Percentiles rank a stretch among this genome's conserved stretches.
Conservation (phyloP, 2,797 vertebrate genomes). For the Acanthis flammea region DNA sequence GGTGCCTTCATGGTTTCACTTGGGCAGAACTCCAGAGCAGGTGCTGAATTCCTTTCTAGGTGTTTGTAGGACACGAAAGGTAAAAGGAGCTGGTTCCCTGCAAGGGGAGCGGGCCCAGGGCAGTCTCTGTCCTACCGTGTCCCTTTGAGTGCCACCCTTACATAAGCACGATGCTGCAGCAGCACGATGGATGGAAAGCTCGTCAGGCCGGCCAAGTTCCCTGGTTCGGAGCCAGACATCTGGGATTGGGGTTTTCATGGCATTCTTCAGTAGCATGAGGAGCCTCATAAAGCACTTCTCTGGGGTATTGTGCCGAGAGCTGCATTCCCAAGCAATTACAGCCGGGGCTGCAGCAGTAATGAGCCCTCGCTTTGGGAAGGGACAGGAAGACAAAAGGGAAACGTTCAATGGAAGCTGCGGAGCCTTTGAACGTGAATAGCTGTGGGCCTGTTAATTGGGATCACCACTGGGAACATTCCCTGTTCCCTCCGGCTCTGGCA, state of each 20-base stretch:
- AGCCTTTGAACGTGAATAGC: background rate
- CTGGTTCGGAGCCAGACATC: background rate
- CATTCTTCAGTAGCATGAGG: background rate
- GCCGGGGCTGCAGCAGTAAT: background rate
- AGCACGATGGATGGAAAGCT: background rate
- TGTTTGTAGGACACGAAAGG: rapidly evolving
- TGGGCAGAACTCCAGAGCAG: background rate
- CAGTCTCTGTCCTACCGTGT: background rate
- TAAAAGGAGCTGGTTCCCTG: rapidly evolving
- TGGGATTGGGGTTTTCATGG: background rate
- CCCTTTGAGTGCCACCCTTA: background rate
- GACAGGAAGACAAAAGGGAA: conserved; percentile 20
- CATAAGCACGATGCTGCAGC: background rate
- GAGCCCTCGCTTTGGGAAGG: conserved; percentile 35
- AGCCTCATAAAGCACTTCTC: conserved; percentile 6
- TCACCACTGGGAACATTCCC: background rate
- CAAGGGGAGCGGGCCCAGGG: background rate
- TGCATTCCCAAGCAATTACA: conserved; percentile 12
- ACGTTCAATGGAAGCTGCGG: background rate
- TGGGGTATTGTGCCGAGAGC: background rate
- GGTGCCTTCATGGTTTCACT: rapidly evolving
- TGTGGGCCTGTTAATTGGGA: conserved; percentile 10
- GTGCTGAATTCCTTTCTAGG: background rate
- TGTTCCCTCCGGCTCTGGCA: background rate
- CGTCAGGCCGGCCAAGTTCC: background rate